These are phyloP conservation scores for Paedocypris sp. DNA, from an alignment of 2,113 vertebrate genomes.

Conservation along the genomic window DNA sequence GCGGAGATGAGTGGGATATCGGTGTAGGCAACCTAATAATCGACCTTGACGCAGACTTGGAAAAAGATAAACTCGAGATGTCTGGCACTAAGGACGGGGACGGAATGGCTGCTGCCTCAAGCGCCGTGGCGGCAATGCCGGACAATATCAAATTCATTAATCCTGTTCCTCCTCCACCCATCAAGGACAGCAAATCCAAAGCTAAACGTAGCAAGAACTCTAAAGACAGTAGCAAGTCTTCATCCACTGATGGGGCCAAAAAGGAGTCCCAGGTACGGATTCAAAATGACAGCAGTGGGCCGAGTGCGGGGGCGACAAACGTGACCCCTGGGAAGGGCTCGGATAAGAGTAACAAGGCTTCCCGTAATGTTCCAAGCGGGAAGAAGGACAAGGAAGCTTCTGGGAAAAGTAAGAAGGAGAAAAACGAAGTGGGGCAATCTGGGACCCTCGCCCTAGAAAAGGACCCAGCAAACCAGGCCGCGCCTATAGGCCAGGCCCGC, in stretches of 20 bases:
- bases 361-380: slow-evolving; percentile 73
- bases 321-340: slow-evolving; percentile 71
- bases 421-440: slow-evolving; percentile 69
- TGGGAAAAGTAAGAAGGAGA: slow-evolving; percentile 94
- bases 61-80: slow-evolving; percentile 99
- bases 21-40: slow-evolving; percentile 99
- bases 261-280: slow-evolving; percentile 81
- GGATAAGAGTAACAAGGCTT: slow-evolving; percentile 83
- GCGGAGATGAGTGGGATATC: slow-evolving; percentile 99
- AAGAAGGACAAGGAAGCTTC: slow-evolving; percentile 93
- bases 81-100: slow-evolving; percentile 93
- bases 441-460: slow-evolving; percentile 69
- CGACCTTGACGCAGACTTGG: slow-evolving; percentile 98
- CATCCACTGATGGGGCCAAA: slow-evolving; percentile 79
- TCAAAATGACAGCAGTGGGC: slow-evolving; percentile 66
- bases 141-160: slow-evolving; percentile 98
- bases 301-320: slow-evolving; percentile 50
- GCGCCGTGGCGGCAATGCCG: slow-evolving; percentile 87
- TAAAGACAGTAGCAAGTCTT: slow-evolving; percentile 88
- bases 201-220: slow-evolving; percentile 95
- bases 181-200: slow-evolving; percentile 97
- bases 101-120: slow-evolving; percentile 75
- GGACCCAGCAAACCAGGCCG: slow-evolving; percentile 70
- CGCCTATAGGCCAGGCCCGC: slow-evolving; percentile 71
- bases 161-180: slow-evolving; percentile 86